Conservation (phyloP, 1,140 invertebrate genomes). For the Cotesia typhae region DNA sequence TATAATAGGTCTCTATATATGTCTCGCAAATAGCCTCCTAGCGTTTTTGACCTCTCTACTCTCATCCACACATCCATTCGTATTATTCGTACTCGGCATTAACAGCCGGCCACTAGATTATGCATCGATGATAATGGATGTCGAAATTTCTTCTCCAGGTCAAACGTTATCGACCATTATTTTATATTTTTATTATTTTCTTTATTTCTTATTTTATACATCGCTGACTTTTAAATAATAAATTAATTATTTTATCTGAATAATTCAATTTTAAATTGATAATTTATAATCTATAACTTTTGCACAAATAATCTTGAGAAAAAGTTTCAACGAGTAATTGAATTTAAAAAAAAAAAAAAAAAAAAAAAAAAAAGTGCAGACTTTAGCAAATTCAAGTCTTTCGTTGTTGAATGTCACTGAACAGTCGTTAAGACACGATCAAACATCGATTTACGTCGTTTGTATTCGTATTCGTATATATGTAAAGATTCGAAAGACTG, state of each 20-base stretch:
- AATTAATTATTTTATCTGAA: not conserved
- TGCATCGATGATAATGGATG: conserved; percentile 28
- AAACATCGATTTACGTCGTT: conserved; percentile 35
- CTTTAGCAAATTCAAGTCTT: too few relatives aligned
- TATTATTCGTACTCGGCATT: too few relatives aligned
- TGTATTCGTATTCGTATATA: not conserved
- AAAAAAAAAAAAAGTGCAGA: too few relatives aligned
- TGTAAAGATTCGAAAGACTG: too few relatives aligned
- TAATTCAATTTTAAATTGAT: too few relatives aligned
- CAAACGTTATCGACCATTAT: conserved; percentile 22
- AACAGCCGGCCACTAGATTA: conserved; percentile 10
- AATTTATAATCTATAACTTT: too few relatives aligned
- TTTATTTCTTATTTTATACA: conserved; percentile 1
- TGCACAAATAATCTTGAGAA: too few relatives aligned
- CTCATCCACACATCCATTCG: too few relatives aligned
- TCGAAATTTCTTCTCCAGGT: conserved; percentile 21
- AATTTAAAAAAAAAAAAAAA: too few relatives aligned
- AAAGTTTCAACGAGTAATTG: too few relatives aligned
- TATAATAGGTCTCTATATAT: too few relatives aligned
- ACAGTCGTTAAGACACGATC: conserved; percentile 14
- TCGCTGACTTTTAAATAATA: not conserved
- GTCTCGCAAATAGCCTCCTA: conserved; percentile 5
- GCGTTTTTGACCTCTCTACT: conserved; percentile 23
- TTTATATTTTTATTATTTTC: conserved; percentile 17
- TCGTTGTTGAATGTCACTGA: too few relatives aligned